A percentile compares a stretch with the other conserved stretches of the same genome.
These are phyloP conservation scores for Solenodon paradoxus DNA, from an alignment of 2,113 vertebrate species.

Conservation along the genomic window DNA sequence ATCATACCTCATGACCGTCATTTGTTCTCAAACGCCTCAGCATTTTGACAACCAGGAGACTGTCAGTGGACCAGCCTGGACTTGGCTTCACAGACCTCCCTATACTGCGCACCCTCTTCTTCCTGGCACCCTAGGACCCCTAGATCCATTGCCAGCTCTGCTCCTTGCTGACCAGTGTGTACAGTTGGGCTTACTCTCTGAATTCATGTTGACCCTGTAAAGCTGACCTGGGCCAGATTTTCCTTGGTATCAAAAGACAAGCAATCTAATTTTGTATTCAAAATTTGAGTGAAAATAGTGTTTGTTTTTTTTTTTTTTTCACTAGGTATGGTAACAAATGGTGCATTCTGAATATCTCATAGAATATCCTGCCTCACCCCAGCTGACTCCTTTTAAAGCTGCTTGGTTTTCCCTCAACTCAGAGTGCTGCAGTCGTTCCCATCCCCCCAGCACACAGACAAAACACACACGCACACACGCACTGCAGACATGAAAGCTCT, in stretches of 20 bases:
- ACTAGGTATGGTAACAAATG: slow-evolving; percentile 12
- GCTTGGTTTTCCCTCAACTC: slow-evolving; percentile 32
- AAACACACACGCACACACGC: not conserved
- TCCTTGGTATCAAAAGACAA: not conserved
- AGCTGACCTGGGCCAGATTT: not conserved
- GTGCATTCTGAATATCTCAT: slow-evolving; percentile 20
- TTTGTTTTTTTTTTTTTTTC: slow-evolving; percentile 41
- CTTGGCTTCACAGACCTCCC: not conserved
- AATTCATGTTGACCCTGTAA: not conserved
- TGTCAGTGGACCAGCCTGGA: not conserved
- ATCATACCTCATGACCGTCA: not conserved
- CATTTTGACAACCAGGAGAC: not conserved
- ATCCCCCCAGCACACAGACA: not conserved
- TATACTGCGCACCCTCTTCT: not conserved
- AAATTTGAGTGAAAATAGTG: not conserved
- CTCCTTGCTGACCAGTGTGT: not conserved
- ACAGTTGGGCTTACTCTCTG: not conserved
- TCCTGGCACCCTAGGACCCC: not conserved
- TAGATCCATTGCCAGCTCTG: no score
- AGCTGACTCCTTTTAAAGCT: not conserved
- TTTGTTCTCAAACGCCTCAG: not conserved
- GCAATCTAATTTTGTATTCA: not conserved
- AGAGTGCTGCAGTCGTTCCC: not conserved
- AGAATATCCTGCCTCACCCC: not conserved
- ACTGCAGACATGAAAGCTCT: slow-evolving; percentile 64